Evolutionary conservation across 2,888 invertebrate genomes (phyloP).

Genomic region (Muschampia plurimacula): DNA sequence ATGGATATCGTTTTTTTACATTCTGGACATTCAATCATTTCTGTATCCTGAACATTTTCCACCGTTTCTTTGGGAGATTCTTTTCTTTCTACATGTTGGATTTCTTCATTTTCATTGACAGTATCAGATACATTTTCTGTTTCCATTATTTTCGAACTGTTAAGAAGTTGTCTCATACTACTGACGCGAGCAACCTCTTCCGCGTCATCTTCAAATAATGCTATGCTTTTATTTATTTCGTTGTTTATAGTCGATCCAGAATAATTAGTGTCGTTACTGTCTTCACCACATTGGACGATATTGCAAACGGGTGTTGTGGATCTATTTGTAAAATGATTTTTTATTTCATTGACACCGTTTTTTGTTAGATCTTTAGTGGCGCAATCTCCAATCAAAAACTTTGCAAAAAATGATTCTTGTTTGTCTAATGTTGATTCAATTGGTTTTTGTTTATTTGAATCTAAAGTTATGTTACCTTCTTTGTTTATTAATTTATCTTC

Average conservation of each 20-base stretch:
- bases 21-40: slow-evolving; percentile 82
- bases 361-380: slow-evolving; percentile 27
- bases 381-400: slow-evolving; percentile 60
- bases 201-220: slow-evolving; percentile 74
- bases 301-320: slow-evolving; percentile 63
- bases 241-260: slow-evolving; percentile 77
- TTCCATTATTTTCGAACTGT: slow-evolving; percentile 52
- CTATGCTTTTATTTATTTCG: slow-evolving; percentile 79
- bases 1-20: slow-evolving; percentile 87
- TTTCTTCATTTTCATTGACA: slow-evolving; percentile 14
- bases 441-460: slow-evolving; percentile 30
- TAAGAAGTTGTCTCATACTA: slow-evolving; percentile 67
- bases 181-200: slow-evolving; percentile 62
- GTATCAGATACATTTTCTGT: slow-evolving; percentile 34
- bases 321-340: slow-evolving; percentile 40
- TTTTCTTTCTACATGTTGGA: slow-evolving; percentile 41
- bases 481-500: slow-evolving; percentile 48
- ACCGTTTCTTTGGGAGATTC: slow-evolving; percentile 13
- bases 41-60: not conserved
- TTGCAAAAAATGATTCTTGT: slow-evolving; percentile 81
- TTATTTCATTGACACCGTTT: slow-evolving; percentile 37
- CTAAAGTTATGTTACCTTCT: not conserved
- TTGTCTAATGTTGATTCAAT: slow-evolving; percentile 63
- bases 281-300: slow-evolving; percentile 62
- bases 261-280: slow-evolving; percentile 72